Conservation (phyloP, 1,140 invertebrate species). For the Camponotus floridanus region DNA sequence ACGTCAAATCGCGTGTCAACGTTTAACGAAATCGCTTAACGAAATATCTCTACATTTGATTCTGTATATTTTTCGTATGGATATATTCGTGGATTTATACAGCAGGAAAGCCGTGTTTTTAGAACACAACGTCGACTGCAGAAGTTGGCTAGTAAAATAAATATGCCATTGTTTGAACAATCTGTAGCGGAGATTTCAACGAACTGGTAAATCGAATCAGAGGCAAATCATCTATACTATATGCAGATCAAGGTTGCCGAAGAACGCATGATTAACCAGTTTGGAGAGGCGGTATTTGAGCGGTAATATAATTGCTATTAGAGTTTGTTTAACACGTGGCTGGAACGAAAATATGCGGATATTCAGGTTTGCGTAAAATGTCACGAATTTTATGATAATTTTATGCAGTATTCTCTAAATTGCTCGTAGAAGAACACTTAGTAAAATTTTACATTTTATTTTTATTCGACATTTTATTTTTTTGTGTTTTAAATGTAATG, state of each 20-base stretch:
- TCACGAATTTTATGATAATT: too few relatives aligned
- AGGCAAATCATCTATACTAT: neutral
- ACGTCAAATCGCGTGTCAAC: neutral
- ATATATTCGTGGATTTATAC: neutral
- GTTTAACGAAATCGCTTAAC: too few relatives aligned
- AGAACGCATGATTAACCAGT: neutral
- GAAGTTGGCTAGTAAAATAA: neutral
- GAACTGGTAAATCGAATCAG: slow-evolving; percentile 19
- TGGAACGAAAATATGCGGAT: too few relatives aligned
- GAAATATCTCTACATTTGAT: slow-evolving; percentile 13
- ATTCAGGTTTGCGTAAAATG: neutral
- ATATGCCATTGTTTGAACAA: neutral
- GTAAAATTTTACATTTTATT: too few relatives aligned
- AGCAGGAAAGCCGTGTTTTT: neutral
- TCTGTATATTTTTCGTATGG: neutral
- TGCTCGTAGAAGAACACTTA: too few relatives aligned
- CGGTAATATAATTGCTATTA: neutral
- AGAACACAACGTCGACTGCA: neutral
- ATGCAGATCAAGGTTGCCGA: slow-evolving; percentile 39
- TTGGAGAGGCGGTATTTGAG: neutral
- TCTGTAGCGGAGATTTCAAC: neutral
- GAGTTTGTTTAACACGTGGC: neutral
- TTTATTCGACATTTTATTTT: too few relatives aligned
- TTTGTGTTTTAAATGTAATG: too few relatives aligned
- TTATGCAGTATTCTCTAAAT: too few relatives aligned